These are phyloP conservation scores for Teleogryllus occipitalis DNA, from an alignment of 1,140 invertebrate species.

Conservation along the genomic window DNA sequence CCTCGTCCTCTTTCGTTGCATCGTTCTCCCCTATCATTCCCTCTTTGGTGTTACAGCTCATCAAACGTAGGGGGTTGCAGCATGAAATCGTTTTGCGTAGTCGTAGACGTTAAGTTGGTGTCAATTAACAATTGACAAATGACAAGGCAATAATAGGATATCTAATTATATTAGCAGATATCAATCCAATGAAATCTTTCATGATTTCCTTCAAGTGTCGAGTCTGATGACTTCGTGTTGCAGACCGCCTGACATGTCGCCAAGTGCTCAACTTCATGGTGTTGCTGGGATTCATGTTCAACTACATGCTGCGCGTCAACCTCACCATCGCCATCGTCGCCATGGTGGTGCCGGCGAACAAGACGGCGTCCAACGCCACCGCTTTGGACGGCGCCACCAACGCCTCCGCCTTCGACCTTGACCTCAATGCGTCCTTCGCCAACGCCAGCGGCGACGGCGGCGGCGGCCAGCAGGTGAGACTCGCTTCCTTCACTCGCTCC, in stretches of 20 bases:
- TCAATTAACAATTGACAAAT: too few relatives aligned
- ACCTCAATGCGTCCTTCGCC: conserved; percentile 21
- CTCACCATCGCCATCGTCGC: conserved; percentile 82
- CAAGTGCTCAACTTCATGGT: conserved; percentile 76
- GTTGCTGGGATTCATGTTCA: conserved; percentile 76
- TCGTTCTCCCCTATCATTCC: too few relatives aligned
- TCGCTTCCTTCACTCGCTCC: too few relatives aligned
- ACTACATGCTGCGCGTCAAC: conserved; percentile 81
- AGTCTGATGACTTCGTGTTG: conserved; percentile 30
- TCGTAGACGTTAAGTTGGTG: too few relatives aligned
- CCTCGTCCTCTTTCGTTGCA: too few relatives aligned
- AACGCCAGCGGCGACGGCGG: not conserved
- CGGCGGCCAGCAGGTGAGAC: too few relatives aligned
- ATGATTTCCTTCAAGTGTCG: not conserved
- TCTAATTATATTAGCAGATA: too few relatives aligned
- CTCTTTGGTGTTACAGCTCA: too few relatives aligned
- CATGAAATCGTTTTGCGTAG: too few relatives aligned
- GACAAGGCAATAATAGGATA: too few relatives aligned
- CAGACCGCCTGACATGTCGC: conserved; percentile 63
- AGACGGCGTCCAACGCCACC: conserved; percentile 8
- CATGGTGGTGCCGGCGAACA: conserved; percentile 57
- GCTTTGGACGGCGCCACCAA: not conserved
- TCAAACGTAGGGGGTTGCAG: too few relatives aligned
- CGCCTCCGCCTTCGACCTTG: conserved; percentile 19
- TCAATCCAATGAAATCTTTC: too few relatives aligned